Evolutionary conservation across 2,797 vertebrate species (phyloP).

Genomic region (Onychomys leucogaster): DNA sequence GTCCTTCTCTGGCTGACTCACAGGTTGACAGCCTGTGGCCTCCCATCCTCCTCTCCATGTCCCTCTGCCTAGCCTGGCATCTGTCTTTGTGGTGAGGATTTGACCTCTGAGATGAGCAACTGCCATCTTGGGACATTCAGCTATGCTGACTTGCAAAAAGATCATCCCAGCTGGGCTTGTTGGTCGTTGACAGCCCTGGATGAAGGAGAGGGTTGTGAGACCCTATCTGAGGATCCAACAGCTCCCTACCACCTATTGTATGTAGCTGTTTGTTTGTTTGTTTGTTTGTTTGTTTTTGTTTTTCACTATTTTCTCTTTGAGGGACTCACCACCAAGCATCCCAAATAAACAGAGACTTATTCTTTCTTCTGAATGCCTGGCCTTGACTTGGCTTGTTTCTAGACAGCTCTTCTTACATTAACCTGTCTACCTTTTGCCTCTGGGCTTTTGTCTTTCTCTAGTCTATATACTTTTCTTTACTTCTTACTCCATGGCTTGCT

Average conservation of each 20-base stretch:
- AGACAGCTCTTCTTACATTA: too few relatives aligned
- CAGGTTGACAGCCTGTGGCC: neutral
- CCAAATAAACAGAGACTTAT: too few relatives aligned
- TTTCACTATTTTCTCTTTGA: too few relatives aligned
- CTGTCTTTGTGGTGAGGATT: neutral
- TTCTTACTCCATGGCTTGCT: too few relatives aligned
- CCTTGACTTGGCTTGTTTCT: too few relatives aligned
- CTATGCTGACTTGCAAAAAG: neutral
- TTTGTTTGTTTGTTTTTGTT: too few relatives aligned
- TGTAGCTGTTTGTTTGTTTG: neutral
- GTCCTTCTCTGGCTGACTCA: neutral
- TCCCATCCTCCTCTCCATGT: neutral
- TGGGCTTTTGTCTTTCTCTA: too few relatives aligned
- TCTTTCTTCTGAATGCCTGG: too few relatives aligned
- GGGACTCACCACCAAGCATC: too few relatives aligned
- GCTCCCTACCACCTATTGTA: too few relatives aligned
- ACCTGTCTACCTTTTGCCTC: too few relatives aligned
- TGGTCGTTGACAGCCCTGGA: neutral
- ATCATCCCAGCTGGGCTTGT: neutral
- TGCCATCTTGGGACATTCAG: neutral
- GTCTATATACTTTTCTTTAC: too few relatives aligned
- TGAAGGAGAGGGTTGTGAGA: neutral
- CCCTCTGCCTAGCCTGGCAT: neutral
- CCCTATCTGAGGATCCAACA: neutral
- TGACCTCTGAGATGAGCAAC: neutral